phyloP scores from a whole-genome alignment of 2,113 vertebrate species.

The Austrofundulus limnaeus region DNA sequence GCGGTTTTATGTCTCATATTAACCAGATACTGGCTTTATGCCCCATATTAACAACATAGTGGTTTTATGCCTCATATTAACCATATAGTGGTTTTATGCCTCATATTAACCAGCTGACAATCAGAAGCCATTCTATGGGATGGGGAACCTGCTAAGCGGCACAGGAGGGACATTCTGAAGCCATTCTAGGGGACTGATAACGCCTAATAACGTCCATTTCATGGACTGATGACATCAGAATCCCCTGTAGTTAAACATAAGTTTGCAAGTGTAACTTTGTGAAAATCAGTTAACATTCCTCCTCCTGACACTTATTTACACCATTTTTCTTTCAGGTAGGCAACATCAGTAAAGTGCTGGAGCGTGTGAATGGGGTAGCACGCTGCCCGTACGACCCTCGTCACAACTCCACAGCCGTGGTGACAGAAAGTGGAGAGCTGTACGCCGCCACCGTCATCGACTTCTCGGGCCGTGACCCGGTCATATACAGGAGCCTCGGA shows the following conservation, averaged over 20 bases:
- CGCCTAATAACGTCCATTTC: too few species aligned
- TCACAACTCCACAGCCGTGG: conserved; percentile 96
- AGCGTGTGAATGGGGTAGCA: conserved; percentile 94
- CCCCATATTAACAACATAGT: too few species aligned
- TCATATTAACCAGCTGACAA: too few species aligned
- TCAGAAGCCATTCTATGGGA: too few species aligned
- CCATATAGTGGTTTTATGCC: too few species aligned
- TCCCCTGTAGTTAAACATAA: not conserved
- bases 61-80: too few species aligned
- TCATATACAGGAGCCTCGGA: conserved; percentile 97
- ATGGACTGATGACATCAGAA: too few species aligned
- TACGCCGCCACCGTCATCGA: conserved; percentile 97
- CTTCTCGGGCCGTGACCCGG: conserved; percentile 96
- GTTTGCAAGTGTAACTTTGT: not conserved
- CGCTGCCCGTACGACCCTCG: conserved; percentile 96
- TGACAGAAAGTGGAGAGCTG: conserved; percentile 93
- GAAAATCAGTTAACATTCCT: not conserved
- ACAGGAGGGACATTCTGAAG: too few species aligned
- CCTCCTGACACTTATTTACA: not conserved
- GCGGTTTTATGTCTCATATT: too few species aligned
- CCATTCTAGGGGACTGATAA: too few species aligned
- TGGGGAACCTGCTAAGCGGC: too few species aligned
- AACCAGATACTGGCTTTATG: too few species aligned
- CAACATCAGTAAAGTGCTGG: conserved; percentile 90
- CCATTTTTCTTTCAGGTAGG: conserved; percentile 80